Base-by-base conservation (phyloP, 2,888 invertebrate genomes). In the Herminia tarsipennalis region DNA sequence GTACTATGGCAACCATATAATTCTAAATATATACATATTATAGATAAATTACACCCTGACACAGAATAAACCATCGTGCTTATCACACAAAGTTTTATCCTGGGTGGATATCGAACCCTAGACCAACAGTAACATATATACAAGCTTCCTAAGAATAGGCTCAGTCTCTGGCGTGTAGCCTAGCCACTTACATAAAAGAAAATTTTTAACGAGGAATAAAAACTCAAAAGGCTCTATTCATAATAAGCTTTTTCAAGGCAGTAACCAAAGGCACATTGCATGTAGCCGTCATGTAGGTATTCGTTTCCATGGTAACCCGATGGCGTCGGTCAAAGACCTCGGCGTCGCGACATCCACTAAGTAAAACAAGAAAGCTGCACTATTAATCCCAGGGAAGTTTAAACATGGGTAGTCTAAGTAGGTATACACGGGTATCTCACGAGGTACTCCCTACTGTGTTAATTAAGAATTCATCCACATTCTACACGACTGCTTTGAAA, bases 241-340 rank as follows among this genome's bases (percentile, higher is more conserved):
- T 76, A 76, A 76, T 76, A 78, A 73, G 73, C 73, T 75, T 78
- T 80, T 81, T 77, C 70, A 78, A 68, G 63, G 69, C 67, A 67
- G 68, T 59, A 69, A 62, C 64, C 55, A 73, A 70, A 78, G 72
- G 69, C 66, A 60, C 51, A 66, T 67, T 73, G 69, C 70, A 73
- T 76, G 72, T 70, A 70, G 64, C 63, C 58, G 53, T 63, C 73
- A 70, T 72, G 73, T 77, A 84, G 76, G 76, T 82, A 82, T 76
- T 63, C 76, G 86, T 89, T 76, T 76, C 79, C 69, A 84, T 83
- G 73, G 81, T 70, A 76, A 86, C 87, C 67, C 68, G 64, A 79
- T 73, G 78, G 82, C 81, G 80, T 81, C 83, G 88, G 88, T 85
- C 88, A 82, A 80, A 79, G 88, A 88, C 87, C 90, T 81, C 78